A percentile compares a stretch with the other conserved stretches of the same genome.
These are phyloP conservation scores for Drosophila watanabei DNA, from an alignment of 1,140 invertebrate species.

Conservation along the genomic window DNA sequence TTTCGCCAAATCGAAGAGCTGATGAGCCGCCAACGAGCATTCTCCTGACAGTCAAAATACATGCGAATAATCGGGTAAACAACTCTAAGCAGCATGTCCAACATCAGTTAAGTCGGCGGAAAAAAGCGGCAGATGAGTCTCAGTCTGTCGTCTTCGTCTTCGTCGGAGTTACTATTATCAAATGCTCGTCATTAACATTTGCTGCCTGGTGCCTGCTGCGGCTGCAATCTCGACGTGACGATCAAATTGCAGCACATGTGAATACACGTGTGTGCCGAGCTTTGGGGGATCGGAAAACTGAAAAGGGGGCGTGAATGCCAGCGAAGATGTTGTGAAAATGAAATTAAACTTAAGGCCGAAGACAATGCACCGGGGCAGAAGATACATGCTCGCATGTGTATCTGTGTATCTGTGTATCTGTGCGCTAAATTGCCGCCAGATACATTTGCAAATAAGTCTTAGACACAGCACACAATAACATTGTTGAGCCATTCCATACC, in stretches of 20 bases:
- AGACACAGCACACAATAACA: conserved; percentile 60
- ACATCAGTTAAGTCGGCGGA: conserved; percentile 39
- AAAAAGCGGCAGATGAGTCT: conserved; percentile 3
- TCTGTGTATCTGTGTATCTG: conserved; percentile 32
- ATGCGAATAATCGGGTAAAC: conserved; percentile 61
- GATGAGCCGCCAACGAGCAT: conserved; percentile 50
- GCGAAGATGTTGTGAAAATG: conserved; percentile 69
- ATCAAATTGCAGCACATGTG: conserved; percentile 80
- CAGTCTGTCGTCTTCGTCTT: not conserved
- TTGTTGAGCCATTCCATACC: conserved; percentile 41
- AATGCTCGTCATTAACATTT: conserved; percentile 81
- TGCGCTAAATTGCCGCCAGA: conserved; percentile 76
- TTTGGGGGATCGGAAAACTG: conserved; percentile 10
- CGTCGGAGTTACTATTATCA: conserved; percentile 64
- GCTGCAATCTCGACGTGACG: conserved; percentile 66
- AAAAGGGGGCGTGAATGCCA: conserved; percentile 24
- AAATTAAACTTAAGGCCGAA: conserved; percentile 72
- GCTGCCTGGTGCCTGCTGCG: conserved; percentile 35
- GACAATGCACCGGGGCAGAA: conserved; percentile 56
- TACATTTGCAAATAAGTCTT: conserved; percentile 77
- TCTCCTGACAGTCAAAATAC: conserved; percentile 52
- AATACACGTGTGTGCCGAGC: conserved; percentile 62
- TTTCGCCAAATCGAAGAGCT: conserved; percentile 49
- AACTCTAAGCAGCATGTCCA: conserved; percentile 57
- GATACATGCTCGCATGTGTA: conserved; percentile 17